A percentile compares a stretch with the other conserved stretches of the same genome.
Conservation (phyloP, 1,140 invertebrate species). For the Eupristina koningsbergeri region DNA sequence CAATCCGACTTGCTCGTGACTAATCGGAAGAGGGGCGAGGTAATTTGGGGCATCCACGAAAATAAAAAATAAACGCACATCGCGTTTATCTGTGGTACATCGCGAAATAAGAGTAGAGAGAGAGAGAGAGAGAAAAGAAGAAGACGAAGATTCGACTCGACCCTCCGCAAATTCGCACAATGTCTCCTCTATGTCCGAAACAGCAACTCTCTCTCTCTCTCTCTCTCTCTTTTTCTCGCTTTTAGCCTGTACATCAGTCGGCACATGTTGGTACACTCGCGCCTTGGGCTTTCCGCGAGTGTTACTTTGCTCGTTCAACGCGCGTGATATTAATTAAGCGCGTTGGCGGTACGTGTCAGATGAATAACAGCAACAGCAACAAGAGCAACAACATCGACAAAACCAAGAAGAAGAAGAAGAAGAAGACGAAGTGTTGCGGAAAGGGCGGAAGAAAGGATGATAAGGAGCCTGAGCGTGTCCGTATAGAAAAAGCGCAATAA, state of each 20-base stretch:
- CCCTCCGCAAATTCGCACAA: conserved; percentile 56
- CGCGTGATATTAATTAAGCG: conserved; percentile 72
- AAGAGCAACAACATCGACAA: conserved; percentile 53
- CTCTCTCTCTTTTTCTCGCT: background rate
- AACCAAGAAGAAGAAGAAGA: conserved; percentile 43
- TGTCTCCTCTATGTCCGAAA: conserved; percentile 63
- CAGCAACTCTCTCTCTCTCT: background rate
- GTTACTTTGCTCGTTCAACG: background rate
- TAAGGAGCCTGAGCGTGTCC: background rate
- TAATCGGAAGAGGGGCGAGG: background rate
- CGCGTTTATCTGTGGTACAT: conserved; percentile 39
- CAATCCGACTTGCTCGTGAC: background rate
- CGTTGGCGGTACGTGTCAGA: conserved; percentile 39
- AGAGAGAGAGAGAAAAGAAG: no score
- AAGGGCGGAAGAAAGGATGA: conserved; percentile 58
- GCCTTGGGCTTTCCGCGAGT: background rate
- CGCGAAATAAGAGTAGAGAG: conserved; percentile 46
- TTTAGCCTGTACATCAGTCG: conserved; percentile 32
- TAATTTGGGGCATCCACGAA: background rate
- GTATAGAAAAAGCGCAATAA: conserved; percentile 13
- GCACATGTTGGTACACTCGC: background rate
- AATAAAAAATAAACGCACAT: conserved; percentile 47
- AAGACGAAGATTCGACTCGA: no score
- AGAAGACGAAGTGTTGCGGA: conserved; percentile 35
- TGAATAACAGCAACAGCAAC: conserved; percentile 34